Percentiles rank a stretch among this genome's conserved stretches.
phyloP scores from a whole-genome alignment of 2,888 invertebrate species.

The Eilema depressum region DNA sequence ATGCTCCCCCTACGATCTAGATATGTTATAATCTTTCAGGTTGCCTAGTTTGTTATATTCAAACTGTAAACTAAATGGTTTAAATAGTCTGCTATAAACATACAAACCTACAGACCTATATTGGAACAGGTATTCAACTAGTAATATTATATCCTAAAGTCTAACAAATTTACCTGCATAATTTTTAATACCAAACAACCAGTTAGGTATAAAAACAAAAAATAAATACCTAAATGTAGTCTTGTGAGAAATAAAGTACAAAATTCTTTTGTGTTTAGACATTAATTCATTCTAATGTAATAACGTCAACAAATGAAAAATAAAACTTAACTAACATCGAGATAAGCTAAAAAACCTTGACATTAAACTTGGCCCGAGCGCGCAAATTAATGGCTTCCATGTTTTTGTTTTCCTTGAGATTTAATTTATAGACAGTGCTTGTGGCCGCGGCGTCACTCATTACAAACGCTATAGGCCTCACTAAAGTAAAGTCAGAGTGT shows the following conservation, averaged over 20 bases:
- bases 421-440: conserved; percentile 84
- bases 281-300: conserved; percentile 75
- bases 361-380: conserved; percentile 86
- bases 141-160: background rate
- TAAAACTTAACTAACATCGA: conserved; percentile 82
- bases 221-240: conserved; percentile 32
- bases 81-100: background rate
- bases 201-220: conserved; percentile 31
- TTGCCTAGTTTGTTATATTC: background rate
- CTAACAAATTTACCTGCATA: background rate
- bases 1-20: background rate
- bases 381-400: conserved; percentile 87
- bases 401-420: conserved; percentile 87
- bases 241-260: conserved; percentile 50
- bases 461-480: conserved; percentile 78
- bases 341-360: conserved; percentile 86
- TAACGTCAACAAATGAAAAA: conserved; percentile 78
- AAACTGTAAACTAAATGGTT: background rate
- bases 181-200: background rate
- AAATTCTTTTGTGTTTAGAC: conserved; percentile 65
- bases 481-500: conserved; percentile 81
- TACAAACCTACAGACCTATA: conserved; percentile 4
- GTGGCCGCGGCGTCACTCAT: conserved; percentile 81
- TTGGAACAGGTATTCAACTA: conserved; percentile 1
- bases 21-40: background rate